Evolutionary conservation across 2,113 vertebrate genomes (phyloP).

Genomic region (Daubentonia madagascariensis): DNA sequence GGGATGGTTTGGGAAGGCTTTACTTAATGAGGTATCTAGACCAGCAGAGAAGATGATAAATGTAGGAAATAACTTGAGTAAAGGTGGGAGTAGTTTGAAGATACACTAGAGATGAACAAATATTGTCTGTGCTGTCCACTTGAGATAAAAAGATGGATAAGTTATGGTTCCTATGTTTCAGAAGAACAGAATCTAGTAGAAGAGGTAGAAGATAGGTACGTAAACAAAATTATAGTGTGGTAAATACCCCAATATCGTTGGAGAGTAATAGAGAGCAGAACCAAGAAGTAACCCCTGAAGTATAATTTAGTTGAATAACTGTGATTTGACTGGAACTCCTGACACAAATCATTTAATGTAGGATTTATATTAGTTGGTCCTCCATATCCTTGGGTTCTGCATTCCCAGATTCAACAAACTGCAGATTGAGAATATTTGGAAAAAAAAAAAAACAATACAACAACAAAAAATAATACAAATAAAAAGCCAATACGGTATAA

Average conservation of each 20-base stretch:
- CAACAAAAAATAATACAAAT: not conserved
- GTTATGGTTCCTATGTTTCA: not conserved
- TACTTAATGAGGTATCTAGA: not conserved
- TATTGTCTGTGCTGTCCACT: not conserved
- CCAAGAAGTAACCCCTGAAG: not conserved
- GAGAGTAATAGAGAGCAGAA: not conserved
- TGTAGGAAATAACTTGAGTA: not conserved
- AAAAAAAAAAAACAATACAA: not conserved
- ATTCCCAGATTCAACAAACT: not conserved
- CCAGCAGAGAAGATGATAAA: not conserved
- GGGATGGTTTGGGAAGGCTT: not conserved
- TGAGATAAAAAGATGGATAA: not conserved
- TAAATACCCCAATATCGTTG: not conserved
- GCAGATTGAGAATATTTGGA: not conserved
- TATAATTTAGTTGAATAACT: not conserved
- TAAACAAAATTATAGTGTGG: not conserved
- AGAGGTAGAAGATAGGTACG: not conserved
- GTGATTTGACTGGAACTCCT: not conserved
- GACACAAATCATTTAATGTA: not conserved
- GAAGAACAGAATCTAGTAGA: not conserved
- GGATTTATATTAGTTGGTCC: not conserved
- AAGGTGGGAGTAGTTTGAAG: not conserved
- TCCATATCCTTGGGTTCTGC: not conserved
- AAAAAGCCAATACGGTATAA: not conserved
- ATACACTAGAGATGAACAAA: not conserved